These are phyloP conservation scores for Falco novaeseelandiae DNA, from an alignment of 2,797 vertebrate species.

Conservation along the genomic window DNA sequence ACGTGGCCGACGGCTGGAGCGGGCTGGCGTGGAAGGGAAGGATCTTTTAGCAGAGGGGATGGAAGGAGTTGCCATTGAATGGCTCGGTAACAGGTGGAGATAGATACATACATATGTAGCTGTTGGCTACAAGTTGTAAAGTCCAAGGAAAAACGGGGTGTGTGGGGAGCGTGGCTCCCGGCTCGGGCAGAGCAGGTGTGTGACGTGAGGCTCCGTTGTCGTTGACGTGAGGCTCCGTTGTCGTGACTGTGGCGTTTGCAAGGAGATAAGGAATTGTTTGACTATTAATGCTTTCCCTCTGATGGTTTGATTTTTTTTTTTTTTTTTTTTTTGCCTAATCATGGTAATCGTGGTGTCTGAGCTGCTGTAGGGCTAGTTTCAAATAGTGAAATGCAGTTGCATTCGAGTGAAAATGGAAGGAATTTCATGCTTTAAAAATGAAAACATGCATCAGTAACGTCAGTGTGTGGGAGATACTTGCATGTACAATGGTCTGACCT, in stretches of 20 bases:
- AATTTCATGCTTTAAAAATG: background rate
- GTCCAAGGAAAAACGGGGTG: accelerated
- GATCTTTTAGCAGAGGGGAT: accelerated
- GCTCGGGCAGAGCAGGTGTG: background rate
- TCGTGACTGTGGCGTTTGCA: background rate
- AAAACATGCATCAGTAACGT: accelerated
- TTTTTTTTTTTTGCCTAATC: background rate
- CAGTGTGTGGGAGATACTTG: background rate
- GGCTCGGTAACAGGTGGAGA: accelerated
- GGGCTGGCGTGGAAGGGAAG: background rate
- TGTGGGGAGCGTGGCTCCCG: background rate
- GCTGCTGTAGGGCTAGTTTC: background rate
- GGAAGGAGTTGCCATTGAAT: background rate
- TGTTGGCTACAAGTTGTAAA: background rate
- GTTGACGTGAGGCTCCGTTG: background rate
- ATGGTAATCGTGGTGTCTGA: background rate
- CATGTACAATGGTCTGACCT: background rate
- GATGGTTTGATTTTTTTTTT: background rate
- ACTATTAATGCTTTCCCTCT: background rate
- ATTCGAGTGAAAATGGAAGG: background rate
- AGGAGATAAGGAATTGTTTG: background rate
- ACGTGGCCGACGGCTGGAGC: background rate
- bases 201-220: background rate
- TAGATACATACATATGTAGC: too few species aligned
- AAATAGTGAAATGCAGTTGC: background rate